A percentile compares a stretch with the other conserved stretches of the same genome.
These are phyloP conservation scores for Achatina immaculata DNA, from an alignment of 1,140 invertebrate species.

Conservation along the genomic window DNA sequence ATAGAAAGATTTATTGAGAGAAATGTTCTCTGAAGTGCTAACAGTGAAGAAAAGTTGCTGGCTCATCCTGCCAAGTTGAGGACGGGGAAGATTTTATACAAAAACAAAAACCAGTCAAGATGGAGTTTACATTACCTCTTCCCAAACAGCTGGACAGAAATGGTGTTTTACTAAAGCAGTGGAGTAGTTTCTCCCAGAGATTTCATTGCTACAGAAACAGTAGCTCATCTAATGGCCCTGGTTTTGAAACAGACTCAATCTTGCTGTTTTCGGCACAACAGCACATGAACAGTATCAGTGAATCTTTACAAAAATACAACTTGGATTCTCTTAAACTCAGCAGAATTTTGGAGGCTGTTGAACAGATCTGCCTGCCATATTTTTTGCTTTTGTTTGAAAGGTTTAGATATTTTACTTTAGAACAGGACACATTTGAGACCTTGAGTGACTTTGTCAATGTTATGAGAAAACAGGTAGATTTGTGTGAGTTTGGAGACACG, in stretches of 20 bases:
- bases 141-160: slow-evolving; percentile 3
- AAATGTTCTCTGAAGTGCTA: too few species aligned
- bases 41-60: too few species aligned
- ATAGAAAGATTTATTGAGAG: too few species aligned
- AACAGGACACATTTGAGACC: slow-evolving; percentile 14
- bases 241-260: neutral
- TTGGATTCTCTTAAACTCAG: neutral
- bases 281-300: neutral
- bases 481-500: slow-evolving; percentile 24
- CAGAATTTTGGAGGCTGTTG: slow-evolving; percentile 9
- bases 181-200: slow-evolving; percentile 8
- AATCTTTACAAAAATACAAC: neutral
- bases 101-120: neutral
- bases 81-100: neutral
- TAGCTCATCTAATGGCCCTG: neutral
- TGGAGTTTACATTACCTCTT: slow-evolving; percentile 21
- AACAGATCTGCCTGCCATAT: slow-evolving; percentile 19
- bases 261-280: slow-evolving; percentile 16
- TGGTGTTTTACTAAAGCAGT: slow-evolving; percentile 21
- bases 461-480: slow-evolving; percentile 9
- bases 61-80: too few species aligned
- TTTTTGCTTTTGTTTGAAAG: slow-evolving; percentile 27
- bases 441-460: slow-evolving; percentile 16
- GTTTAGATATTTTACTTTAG: slow-evolving; percentile 17
- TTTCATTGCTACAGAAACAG: slow-evolving; percentile 11